Evolutionary conservation across 2,797 vertebrate genomes (phyloP).

Genomic region (Mareca strepera): DNA sequence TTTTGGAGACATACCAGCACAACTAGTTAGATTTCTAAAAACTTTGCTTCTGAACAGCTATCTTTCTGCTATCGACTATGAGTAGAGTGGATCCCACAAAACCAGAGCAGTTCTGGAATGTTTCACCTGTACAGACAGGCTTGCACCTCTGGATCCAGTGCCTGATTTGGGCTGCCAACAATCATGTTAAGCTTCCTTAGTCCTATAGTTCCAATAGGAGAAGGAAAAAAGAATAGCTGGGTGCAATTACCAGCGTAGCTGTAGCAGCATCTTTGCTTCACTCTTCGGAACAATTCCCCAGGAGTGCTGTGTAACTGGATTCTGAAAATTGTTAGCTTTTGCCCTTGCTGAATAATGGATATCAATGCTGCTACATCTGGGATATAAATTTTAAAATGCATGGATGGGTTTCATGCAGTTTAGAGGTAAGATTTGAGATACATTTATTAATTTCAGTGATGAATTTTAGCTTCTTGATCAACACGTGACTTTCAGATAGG

Average conservation of each 20-base stretch:
- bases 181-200: neutral
- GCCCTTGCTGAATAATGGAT: neutral
- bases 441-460: neutral
- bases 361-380: neutral
- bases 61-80: neutral
- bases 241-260: neutral
- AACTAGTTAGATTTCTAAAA: neutral
- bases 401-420: neutral
- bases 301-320: neutral
- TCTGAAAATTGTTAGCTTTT: neutral
- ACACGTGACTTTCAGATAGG: neutral
- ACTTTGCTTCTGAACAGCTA: neutral
- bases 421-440: neutral
- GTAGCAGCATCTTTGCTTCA: neutral
- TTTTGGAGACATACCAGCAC: neutral
- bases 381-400: neutral
- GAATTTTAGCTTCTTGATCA: neutral
- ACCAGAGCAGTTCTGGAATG: neutral
- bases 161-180: neutral
- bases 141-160: neutral
- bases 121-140: neutral
- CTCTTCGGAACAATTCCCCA: neutral
- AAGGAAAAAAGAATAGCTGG: neutral
- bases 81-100: neutral
- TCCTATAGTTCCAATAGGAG: rapidly evolving